These are phyloP conservation scores for Megastigmus dorsalis DNA, from an alignment of 2,888 invertebrate species.

Conservation along the genomic window DNA sequence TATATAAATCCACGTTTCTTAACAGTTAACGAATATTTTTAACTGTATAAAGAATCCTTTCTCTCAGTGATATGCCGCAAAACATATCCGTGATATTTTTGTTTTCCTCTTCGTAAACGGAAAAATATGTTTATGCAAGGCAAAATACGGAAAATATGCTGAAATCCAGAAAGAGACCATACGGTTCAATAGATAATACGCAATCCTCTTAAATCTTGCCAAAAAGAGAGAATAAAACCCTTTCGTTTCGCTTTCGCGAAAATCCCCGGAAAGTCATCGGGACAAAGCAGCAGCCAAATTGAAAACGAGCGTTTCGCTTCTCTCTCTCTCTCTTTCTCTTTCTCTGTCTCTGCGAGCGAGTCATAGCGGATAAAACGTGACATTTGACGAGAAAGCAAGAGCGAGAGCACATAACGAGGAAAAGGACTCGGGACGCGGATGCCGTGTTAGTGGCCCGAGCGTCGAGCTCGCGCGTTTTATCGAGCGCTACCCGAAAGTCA, in stretches of 20 bases:
- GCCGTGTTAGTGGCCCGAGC: neutral
- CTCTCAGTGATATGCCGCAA: no score
- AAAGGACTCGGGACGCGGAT: neutral
- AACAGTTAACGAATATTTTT: no score
- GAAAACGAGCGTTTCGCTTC: constrained; percentile 12
- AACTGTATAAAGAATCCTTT: no score
- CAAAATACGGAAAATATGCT: no score
- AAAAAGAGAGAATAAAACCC: constrained; percentile 22
- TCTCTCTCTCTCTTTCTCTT: no score
- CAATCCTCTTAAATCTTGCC: constrained; percentile 4
- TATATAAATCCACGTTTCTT: no score
- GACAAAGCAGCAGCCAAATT: constrained; percentile 34
- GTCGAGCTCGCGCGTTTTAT: constrained; percentile 33
- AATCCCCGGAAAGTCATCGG: constrained; percentile 24
- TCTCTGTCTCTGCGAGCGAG: no score
- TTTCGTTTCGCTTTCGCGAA: constrained; percentile 25
- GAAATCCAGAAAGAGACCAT: neutral
- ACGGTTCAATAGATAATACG: constrained; percentile 1
- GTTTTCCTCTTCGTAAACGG: no score
- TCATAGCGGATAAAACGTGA: constrained; percentile 13
- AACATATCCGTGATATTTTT: no score
- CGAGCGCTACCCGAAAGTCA: constrained; percentile 12
- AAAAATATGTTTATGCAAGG: no score
- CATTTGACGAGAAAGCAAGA: constrained; percentile 15
- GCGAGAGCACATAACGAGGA: constrained; percentile 13